phyloP scores from a whole-genome alignment of 2,113 vertebrate genomes.

The Cynopterus brachyotis region DNA sequence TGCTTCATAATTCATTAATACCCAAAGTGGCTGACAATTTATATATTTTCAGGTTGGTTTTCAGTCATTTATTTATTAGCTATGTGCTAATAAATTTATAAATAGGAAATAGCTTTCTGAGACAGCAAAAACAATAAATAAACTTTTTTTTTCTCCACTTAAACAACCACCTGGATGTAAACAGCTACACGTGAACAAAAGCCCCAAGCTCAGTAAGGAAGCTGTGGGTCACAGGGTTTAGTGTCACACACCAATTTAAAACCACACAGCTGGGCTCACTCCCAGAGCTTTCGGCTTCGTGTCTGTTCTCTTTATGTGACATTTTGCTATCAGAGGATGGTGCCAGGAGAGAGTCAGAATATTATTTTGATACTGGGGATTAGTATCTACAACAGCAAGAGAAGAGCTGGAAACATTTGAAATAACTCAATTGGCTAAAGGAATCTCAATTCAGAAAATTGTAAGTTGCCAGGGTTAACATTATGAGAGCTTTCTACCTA shows the following conservation, averaged over 20 bases:
- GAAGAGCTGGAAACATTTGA: background rate
- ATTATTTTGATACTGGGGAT: slow-evolving; percentile 32
- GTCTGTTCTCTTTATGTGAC: background rate
- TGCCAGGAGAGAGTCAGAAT: background rate
- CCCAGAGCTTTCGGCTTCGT: background rate
- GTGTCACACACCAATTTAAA: background rate
- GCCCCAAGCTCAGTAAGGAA: background rate
- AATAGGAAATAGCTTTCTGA: background rate
- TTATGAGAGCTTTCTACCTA: background rate
- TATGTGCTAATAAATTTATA: background rate
- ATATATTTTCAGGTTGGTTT: background rate
- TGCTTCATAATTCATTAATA: background rate
- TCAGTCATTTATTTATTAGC: background rate
- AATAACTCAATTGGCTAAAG: background rate
- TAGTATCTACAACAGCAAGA: background rate
- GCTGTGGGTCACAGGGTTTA: fast-evolving
- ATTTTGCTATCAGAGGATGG: background rate
- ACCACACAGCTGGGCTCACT: background rate
- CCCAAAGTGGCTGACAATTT: background rate
- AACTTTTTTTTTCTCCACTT: background rate
- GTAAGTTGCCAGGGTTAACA: too few relatives aligned
- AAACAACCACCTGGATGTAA: background rate
- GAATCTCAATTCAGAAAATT: background rate
- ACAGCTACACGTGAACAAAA: fast-evolving
- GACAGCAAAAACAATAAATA: background rate